Conservation (phyloP, 1,140 invertebrate genomes). For the Lepidostoma basale region DNA sequence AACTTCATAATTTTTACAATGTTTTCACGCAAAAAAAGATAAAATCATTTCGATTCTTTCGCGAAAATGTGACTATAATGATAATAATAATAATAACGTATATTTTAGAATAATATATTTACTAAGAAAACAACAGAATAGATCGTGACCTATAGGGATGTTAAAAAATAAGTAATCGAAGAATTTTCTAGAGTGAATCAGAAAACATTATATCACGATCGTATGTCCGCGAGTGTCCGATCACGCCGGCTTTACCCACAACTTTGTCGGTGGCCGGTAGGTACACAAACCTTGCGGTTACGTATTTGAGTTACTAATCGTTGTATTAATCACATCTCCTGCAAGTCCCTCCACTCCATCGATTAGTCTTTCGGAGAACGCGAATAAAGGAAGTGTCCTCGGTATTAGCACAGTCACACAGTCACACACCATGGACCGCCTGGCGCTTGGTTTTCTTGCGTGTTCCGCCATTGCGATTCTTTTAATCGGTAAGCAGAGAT, state of each 20-base stretch:
- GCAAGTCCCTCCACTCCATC: neutral
- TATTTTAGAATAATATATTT: too few relatives aligned
- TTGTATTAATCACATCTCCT: neutral
- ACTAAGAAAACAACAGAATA: too few relatives aligned
- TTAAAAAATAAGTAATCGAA: too few relatives aligned
- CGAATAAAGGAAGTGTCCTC: neutral
- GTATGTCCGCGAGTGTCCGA: neutral
- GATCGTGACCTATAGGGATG: too few relatives aligned
- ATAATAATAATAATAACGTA: too few relatives aligned
- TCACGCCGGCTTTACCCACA: neutral
- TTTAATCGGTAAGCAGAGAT: conserved; percentile 4
- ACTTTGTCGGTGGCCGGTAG: too few relatives aligned
- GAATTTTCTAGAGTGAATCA: too few relatives aligned
- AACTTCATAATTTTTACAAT: too few relatives aligned
- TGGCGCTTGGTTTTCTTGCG: neutral
- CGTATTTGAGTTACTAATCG: neutral
- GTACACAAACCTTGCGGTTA: neutral
- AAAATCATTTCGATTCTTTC: too few relatives aligned
- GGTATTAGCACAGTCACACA: neutral
- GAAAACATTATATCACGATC: too few relatives aligned
- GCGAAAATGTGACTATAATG: too few relatives aligned
- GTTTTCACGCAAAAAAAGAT: too few relatives aligned
- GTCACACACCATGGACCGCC: neutral
- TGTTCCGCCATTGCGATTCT: neutral
- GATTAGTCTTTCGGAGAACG: neutral